Conservation (phyloP, 2,113 vertebrate genomes). For the Thalassoma bifasciatum region DNA sequence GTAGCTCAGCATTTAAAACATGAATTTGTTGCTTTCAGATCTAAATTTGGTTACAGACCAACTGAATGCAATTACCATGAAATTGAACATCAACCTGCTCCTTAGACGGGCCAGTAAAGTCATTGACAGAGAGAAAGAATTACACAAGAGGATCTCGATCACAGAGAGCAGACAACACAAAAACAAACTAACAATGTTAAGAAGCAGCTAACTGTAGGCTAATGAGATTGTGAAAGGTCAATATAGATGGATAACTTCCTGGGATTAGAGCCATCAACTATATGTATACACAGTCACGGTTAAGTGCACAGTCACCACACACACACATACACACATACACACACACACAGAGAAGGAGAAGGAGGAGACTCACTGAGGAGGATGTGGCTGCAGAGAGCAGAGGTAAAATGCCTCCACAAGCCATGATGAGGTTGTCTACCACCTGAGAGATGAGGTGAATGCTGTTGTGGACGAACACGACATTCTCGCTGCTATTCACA, state of each 20-base stretch:
- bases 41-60: slow-evolving; percentile 41
- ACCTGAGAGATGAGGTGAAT: slow-evolving; percentile 98
- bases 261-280: slow-evolving; percentile 21
- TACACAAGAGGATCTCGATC: slow-evolving; percentile 42
- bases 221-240: slow-evolving; percentile 80
- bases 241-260: slow-evolving; percentile 70
- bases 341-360: neutral
- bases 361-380: slow-evolving; percentile 87
- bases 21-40: slow-evolving; percentile 30
- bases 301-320: neutral
- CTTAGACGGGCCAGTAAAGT: slow-evolving; percentile 11
- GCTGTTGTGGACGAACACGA: slow-evolving; percentile 98
- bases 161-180: slow-evolving; percentile 64
- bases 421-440: slow-evolving; percentile 98
- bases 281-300: neutral
- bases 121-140: slow-evolving; percentile 53
- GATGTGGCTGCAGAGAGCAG: slow-evolving; percentile 97
- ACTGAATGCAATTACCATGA: slow-evolving; percentile 34
- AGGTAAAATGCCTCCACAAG: slow-evolving; percentile 96
- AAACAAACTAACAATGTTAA: slow-evolving; percentile 76
- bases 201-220: slow-evolving; percentile 63
- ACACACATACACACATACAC: slow-evolving; percentile 13
- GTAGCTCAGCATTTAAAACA: slow-evolving; percentile 3
- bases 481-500: slow-evolving; percentile 97
- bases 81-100: slow-evolving; percentile 44